Conservation (phyloP, 2,888 invertebrate genomes). For the Phyllotreta striolata region DNA sequence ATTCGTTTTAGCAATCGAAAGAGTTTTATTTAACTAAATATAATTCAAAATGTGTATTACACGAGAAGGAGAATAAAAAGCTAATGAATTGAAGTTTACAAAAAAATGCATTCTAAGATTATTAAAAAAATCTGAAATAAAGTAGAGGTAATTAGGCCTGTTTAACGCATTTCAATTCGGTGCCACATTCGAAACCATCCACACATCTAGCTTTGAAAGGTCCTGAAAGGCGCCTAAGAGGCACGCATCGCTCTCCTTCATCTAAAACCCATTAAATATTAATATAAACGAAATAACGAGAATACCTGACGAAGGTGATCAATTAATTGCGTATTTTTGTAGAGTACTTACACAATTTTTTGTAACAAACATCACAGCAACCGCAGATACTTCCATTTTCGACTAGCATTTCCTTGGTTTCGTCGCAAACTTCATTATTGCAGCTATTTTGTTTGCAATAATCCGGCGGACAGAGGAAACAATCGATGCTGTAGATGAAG, state of each 20-base stretch:
- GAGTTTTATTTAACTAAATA: no score
- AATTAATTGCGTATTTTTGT: background rate
- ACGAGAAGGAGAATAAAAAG: no score
- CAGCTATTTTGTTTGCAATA: constrained; percentile 18
- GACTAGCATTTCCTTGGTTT: constrained; percentile 24
- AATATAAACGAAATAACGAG: no score
- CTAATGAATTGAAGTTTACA: no score
- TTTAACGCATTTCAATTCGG: background rate
- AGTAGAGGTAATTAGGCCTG: background rate
- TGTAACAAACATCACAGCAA: constrained; percentile 34
- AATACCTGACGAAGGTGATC: no score
- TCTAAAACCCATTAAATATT: constrained; percentile 22
- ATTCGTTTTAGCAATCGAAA: no score
- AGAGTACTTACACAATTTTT: constrained; percentile 29
- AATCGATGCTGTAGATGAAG: background rate
- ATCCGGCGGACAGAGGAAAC: constrained; percentile 15
- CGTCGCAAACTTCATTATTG: constrained; percentile 12
- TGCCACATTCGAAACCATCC: constrained; percentile 16
- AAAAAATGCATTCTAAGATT: no score
- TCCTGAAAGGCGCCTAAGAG: constrained; percentile 2
- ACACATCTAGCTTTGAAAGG: constrained; percentile 21
- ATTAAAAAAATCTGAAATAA: no score
- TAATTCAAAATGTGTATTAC: no score
- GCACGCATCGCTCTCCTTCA: constrained; percentile 18
- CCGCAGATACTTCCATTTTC: constrained; percentile 25